Evolutionary conservation across 1,140 invertebrate genomes (phyloP), one percentile per base, ranked within the genome.

Genomic region (Papilio aristodemus): DNA sequence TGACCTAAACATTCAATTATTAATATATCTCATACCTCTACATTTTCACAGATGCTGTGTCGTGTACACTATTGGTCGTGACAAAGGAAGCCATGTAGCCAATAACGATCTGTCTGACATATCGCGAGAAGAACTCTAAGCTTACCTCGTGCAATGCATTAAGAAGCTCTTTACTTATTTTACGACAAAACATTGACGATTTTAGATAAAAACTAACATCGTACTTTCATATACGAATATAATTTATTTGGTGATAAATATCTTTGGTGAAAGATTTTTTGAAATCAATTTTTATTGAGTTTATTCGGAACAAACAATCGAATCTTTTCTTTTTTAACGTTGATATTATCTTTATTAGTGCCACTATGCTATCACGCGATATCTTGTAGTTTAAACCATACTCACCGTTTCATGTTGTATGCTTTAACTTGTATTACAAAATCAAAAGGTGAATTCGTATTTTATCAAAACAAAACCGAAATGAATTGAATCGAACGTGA

Each of bases 11-110:
- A 38, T 17, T 60, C 17, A 60, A 32, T 14, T 39, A 11, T 38
- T 7, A 72, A 71, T 43, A 69, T 43, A 50, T 54, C 60, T 77
- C 71, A 71, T 77, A 80, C 75, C 77, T 81, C 77, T 79, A 81
- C 73, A 75, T 72, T 79, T 79, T 80, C 81, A n/a, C n/a, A 84
- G 80, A 79, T 80, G 74, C 78, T 78, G 46, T 69, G 67, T 41
- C 39, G 70, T 57, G 73, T 73, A n/a, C 74, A 71, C 76, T 62
- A 71, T 71, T 74, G 73, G 76, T 69, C 67, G 63, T 72, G 67
- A 63, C 71, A 69, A 75, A 70, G 80, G 81, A 79, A 80, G 81
- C 84, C 84, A 84, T 86, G 76, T 84, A 84, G 79, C 83, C 75
- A 75, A 75, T 82, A 77, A 78, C 19, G 46, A 54, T 54, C 78